phyloP scores from a whole-genome alignment of 2,888 invertebrate species.

The Argynnis bischoffii region DNA sequence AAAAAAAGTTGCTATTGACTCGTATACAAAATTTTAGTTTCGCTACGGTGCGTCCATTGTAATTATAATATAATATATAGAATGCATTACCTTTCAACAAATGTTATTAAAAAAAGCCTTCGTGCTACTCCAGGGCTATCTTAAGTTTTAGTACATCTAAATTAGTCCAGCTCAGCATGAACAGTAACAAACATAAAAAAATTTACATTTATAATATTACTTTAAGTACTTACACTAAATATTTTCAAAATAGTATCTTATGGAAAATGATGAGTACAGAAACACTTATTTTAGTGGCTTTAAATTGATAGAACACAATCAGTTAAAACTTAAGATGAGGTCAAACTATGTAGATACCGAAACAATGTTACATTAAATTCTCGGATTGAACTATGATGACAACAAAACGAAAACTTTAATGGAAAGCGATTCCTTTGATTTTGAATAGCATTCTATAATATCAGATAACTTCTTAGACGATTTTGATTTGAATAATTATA shows the following conservation, averaged over 20 bases:
- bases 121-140: too few species aligned
- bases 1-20: constrained; percentile 8
- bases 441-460: constrained; percentile 7
- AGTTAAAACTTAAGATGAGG: constrained; percentile 32
- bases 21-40: not conserved
- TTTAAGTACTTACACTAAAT: not conserved
- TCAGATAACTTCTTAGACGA: not conserved
- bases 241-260: constrained; percentile 9
- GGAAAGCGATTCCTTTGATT: constrained; percentile 24
- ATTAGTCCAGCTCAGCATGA: too few species aligned
- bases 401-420: constrained; percentile 33
- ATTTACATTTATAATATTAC: not conserved
- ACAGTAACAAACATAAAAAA: not conserved
- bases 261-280: constrained; percentile 27
- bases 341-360: constrained; percentile 41
- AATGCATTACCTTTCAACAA: too few species aligned
- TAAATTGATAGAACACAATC: constrained; percentile 38
- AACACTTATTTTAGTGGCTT: constrained; percentile 25
- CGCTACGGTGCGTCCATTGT: too few species aligned
- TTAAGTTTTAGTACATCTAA: too few species aligned
- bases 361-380: constrained; percentile 43
- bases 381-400: constrained; percentile 35
- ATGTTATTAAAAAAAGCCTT: too few species aligned
- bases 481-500: too few species aligned
- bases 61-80: too few species aligned